Evolutionary conservation across 2,113 vertebrate species (phyloP).

Genomic region (Phalacrocorax carbo): DNA sequence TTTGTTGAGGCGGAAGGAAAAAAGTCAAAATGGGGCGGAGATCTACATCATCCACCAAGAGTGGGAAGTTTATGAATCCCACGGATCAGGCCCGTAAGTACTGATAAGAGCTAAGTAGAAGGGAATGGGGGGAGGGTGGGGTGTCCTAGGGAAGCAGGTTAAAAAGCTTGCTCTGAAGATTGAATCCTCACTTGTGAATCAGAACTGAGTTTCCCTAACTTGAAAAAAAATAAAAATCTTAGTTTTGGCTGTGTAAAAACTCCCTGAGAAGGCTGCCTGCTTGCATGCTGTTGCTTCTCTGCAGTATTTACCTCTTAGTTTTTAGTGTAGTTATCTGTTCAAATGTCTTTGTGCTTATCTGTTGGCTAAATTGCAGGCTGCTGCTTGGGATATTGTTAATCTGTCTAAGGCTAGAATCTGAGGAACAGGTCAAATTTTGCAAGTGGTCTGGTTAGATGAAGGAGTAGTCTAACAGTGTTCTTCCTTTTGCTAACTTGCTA

Average conservation of each 20-base stretch:
- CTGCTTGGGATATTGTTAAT: not conserved
- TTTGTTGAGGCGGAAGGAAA: constrained; percentile 7
- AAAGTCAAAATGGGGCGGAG: constrained; percentile 88
- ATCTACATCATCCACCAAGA: constrained; percentile 99
- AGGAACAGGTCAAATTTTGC: not conserved
- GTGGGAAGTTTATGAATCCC: constrained; percentile 99
- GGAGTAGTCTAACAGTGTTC: not conserved
- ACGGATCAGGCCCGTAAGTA: constrained; percentile 97
- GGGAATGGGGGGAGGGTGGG: not conserved
- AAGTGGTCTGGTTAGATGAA: not conserved
- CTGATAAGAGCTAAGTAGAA: not conserved
- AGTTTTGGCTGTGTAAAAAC: not conserved
- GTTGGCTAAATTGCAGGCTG: not conserved
- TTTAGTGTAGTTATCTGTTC: not conserved
- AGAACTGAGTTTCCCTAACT: not conserved
- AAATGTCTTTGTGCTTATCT: not conserved
- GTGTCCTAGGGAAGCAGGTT: not conserved
- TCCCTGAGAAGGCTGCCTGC: not conserved
- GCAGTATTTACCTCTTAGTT: not conserved
- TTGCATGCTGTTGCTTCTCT: not conserved
- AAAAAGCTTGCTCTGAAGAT: not conserved
- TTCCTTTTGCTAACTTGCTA: not conserved
- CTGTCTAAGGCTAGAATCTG: not conserved
- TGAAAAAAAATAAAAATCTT: not conserved
- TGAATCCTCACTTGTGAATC: not conserved